Evolutionary conservation across 2,888 invertebrate genomes (phyloP).

Genomic region (Osmoderma eremita): DNA sequence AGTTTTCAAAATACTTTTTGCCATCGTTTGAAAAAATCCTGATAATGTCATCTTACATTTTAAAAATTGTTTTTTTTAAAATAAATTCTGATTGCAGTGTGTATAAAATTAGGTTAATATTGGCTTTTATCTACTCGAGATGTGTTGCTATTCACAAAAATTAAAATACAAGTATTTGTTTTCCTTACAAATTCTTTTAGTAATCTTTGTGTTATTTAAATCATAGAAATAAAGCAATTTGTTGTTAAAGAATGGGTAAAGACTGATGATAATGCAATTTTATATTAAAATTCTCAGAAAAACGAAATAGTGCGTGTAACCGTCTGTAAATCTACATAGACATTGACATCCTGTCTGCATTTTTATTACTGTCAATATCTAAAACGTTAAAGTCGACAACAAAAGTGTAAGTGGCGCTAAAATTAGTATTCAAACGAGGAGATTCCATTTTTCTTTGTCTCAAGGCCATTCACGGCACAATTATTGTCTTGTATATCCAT

Average conservation of each 20-base stretch:
- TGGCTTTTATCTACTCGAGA: background rate
- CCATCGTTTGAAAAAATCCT: no score
- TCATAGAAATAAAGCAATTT: no score
- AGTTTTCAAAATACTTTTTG: background rate
- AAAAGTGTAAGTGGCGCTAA: conserved; percentile 22
- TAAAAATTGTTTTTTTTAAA: background rate
- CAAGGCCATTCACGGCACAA: conserved; percentile 14
- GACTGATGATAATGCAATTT: no score
- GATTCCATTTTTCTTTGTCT: conserved; percentile 25
- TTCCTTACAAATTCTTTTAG: background rate
- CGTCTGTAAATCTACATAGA: background rate
- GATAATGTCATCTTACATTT: background rate
- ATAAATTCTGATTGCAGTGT: conserved; percentile 12
- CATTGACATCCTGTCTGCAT: conserved; percentile 8
- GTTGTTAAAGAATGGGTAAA: no score
- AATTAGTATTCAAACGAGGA: conserved; percentile 31
- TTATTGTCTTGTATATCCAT: conserved; percentile 11
- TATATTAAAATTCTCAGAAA: no score
- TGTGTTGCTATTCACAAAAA: no score
- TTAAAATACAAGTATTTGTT: no score
- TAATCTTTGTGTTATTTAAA: background rate
- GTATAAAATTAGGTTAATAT: conserved; percentile 3
- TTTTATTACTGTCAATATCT: conserved; percentile 15
- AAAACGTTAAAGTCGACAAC: conserved; percentile 6
- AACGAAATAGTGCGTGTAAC: no score